phyloP scores from a whole-genome alignment of 1,140 invertebrate species.

The Drosophila arizonae region DNA sequence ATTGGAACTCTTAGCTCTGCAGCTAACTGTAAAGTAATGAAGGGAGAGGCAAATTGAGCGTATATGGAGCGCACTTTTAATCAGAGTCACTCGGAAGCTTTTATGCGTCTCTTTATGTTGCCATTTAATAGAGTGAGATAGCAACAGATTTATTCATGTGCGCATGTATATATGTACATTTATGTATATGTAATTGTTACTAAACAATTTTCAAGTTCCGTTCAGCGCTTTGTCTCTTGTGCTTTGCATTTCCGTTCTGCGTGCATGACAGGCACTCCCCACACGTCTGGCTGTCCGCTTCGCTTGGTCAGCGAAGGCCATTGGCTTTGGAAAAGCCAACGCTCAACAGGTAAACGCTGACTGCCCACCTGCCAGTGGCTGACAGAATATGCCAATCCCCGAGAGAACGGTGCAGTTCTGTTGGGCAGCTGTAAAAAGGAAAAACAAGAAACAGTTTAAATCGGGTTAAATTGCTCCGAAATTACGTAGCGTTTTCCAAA shows the following conservation, averaged over 20 bases:
- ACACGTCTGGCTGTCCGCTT: conserved; percentile 29
- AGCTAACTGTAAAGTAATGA: not conserved
- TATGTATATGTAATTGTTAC: conserved; percentile 15
- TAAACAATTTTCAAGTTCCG: conserved; percentile 51
- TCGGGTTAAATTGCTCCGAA: conserved; percentile 20
- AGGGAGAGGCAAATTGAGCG: not conserved
- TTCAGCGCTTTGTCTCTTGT: conserved; percentile 24
- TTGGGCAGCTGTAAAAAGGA: not conserved
- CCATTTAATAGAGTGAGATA: conserved; percentile 17
- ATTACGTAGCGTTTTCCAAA: conserved; percentile 33
- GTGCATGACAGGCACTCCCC: conserved; percentile 48
- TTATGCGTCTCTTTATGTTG: not conserved
- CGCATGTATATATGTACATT: conserved; percentile 1
- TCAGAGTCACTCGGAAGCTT: not conserved
- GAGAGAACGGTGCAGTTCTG: not conserved
- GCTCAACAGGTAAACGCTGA: conserved; percentile 34
- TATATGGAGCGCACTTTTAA: not conserved
- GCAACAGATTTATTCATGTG: not conserved
- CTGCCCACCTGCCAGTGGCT: conserved; percentile 30
- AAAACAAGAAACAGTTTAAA: conserved; percentile 33
- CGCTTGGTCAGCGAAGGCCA: conserved; percentile 68
- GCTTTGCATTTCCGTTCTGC: conserved; percentile 57
- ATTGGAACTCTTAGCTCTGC: not conserved
- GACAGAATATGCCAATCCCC: conserved; percentile 21
- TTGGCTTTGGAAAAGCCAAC: conserved; percentile 52